Base-by-base conservation (phyloP, 2,888 invertebrate species). In the Capitulum mitella region DNA sequence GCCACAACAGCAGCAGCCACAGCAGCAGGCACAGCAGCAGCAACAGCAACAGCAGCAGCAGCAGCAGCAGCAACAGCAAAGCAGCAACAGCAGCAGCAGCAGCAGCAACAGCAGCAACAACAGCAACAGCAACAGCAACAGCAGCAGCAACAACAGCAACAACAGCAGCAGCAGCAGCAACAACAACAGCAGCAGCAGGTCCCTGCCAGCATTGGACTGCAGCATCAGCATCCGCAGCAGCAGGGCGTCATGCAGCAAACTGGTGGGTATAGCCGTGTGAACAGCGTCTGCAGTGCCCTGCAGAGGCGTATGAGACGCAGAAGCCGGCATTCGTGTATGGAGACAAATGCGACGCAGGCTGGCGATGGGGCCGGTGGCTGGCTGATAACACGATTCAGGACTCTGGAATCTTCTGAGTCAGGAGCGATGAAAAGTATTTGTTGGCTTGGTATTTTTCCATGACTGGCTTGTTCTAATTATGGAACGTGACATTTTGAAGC, bases 121-220 rank as follows among this genome's bases (percentile, higher is more conserved):
- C 58, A n/a, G 29, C 58, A 58, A 12, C 58, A 58, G 58, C 58
- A 26, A 12, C n/a, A 6, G n/a, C 58, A 58, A 29, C 58, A 26
- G 12, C 58, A 70, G 64, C 64, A 64, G 19, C 19, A 1, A 34
- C 16, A 12, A 1, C 64, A 64, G 19, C 64, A 64, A 34, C 64
- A 64, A 34, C 64, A 32, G 64, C 40, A 40, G 43, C 75, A 75
- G 32, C 76, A 76, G 19, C 46, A 46, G 32, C 75, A n/a, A 29
- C 46, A 46, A 16, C 76, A 76, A n/a, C 46, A 46, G 32, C 76
- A 43, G 32, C 43, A 74, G 43, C 74, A 74, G n/a, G 43, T 74
- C 10, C n/a, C 14, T 34, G 34, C 34, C 6, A 5, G 22, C 3
- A 46, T 46, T 0, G 76, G 5, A 2, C n/a, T 76, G 46, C 76